These are phyloP conservation scores for Clarias batrachus DNA, from an alignment of 2,113 vertebrate genomes.

Conservation along the genomic window DNA sequence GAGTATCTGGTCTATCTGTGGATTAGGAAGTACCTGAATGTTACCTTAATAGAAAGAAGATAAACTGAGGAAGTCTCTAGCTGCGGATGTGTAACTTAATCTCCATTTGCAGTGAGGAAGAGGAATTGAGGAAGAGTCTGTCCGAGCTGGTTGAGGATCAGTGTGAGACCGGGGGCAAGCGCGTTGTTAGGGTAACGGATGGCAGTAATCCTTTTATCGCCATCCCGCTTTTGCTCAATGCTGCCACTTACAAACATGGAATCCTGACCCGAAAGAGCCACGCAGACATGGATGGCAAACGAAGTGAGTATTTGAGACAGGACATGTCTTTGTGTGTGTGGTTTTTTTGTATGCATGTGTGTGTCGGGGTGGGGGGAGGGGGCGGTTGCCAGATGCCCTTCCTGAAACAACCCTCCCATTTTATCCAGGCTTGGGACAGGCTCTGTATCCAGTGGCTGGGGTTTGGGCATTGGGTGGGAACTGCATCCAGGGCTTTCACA, in stretches of 20 bases:
- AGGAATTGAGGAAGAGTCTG: slow-evolving; percentile 93
- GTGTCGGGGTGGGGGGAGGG: background rate
- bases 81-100: slow-evolving; percentile 50
- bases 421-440: too few relatives aligned
- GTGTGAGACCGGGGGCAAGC: slow-evolving; percentile 85
- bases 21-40: background rate
- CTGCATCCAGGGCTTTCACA: too few relatives aligned
- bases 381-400: too few relatives aligned
- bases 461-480: too few relatives aligned
- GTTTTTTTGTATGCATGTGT: background rate
- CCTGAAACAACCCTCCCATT: too few relatives aligned
- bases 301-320: slow-evolving; percentile 76
- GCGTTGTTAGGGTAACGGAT: slow-evolving; percentile 89
- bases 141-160: slow-evolving; percentile 97
- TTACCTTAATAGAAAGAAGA: background rate
- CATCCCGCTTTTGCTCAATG: slow-evolving; percentile 86
- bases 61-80: background rate
- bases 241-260: slow-evolving; percentile 92
- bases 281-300: slow-evolving; percentile 95
- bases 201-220: slow-evolving; percentile 95
- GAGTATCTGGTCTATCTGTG: slow-evolving; percentile 70
- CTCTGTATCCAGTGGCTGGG: too few relatives aligned
- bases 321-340: too few relatives aligned
- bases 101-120: slow-evolving; percentile 83
- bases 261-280: slow-evolving; percentile 92